Percentiles rank a stretch among this genome's conserved stretches.
These are phyloP conservation scores for Liopterus haemorrhoidalis DNA, from an alignment of 2,888 invertebrate genomes.

Conservation along the genomic window DNA sequence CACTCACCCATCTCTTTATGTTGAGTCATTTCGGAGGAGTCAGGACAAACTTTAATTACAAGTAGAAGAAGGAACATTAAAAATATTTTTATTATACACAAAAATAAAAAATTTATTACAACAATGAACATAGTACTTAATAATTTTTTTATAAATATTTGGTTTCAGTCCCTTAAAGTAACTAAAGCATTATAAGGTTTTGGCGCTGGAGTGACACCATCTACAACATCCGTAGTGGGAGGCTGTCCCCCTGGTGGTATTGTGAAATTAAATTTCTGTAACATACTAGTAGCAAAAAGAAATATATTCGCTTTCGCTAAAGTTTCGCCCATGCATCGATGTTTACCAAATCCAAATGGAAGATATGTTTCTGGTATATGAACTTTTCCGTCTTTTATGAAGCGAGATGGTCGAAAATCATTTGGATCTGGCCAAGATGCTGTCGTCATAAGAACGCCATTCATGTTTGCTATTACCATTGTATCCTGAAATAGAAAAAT, in stretches of 20 bases:
- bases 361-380: slow-evolving; percentile 62
- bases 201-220: slow-evolving; percentile 73
- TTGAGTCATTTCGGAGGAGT: too few species aligned
- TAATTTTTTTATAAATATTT: slow-evolving; percentile 1
- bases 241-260: slow-evolving; percentile 57
- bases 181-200: slow-evolving; percentile 65
- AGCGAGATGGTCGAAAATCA: slow-evolving; percentile 69
- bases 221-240: slow-evolving; percentile 62
- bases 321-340: slow-evolving; percentile 76
- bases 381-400: slow-evolving; percentile 53
- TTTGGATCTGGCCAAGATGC: slow-evolving; percentile 64
- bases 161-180: slow-evolving; percentile 34
- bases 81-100: too few species aligned
- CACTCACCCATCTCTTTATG: too few species aligned
- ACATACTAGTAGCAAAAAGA: slow-evolving; percentile 63
- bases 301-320: slow-evolving; percentile 74
- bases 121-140: slow-evolving; percentile 1
- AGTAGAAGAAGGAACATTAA: too few species aligned
- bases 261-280: slow-evolving; percentile 67
- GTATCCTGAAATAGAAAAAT: slow-evolving; percentile 56
- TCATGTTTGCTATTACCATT: slow-evolving; percentile 72
- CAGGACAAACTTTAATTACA: too few species aligned
- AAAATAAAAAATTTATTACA: slow-evolving; percentile 3
- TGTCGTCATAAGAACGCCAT: slow-evolving; percentile 64
- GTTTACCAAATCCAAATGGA: slow-evolving; percentile 73